Percentiles rank a stretch among this genome's conserved stretches.
Conservation (phyloP, 2,888 invertebrate genomes). For the Trichopoda pennipes region DNA sequence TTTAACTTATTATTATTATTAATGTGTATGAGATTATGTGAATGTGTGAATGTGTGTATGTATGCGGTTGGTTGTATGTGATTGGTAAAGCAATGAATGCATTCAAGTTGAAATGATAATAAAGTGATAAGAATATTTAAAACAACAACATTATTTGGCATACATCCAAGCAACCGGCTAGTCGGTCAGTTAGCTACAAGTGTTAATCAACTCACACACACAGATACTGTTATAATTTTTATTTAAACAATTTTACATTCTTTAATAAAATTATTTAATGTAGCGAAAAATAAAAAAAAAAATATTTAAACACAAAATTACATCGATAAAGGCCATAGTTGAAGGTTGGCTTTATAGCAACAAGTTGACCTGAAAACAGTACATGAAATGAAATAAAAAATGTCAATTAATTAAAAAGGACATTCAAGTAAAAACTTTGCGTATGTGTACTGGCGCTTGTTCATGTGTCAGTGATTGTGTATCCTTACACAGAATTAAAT, state of each 20-base stretch:
- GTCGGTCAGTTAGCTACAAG: neutral
- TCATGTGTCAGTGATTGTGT: neutral
- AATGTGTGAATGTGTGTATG: too few species aligned
- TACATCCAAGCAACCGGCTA: constrained; percentile 19
- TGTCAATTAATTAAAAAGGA: constrained; percentile 7
- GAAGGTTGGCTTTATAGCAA: constrained; percentile 56
- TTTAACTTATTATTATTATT: constrained; percentile 3
- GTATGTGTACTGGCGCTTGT: too few species aligned
- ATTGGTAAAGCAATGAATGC: constrained; percentile 26
- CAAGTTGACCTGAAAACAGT: constrained; percentile 36
- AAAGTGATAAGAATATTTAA: constrained; percentile 59
- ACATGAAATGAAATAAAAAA: neutral
- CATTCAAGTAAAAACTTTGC: constrained; percentile 2
- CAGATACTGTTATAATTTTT: neutral
- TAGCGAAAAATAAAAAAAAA: constrained; percentile 9
- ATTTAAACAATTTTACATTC: neutral
- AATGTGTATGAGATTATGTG: constrained; percentile 13
- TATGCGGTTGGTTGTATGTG: constrained; percentile 20
- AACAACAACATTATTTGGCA: constrained; percentile 1
- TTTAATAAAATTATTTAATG: constrained; percentile 36
- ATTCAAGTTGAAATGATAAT: constrained; percentile 63
- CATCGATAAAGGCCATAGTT: constrained; percentile 56
- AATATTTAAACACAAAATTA: too few species aligned
- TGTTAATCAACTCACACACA: neutral
- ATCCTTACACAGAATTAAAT: too few species aligned